These are phyloP conservation scores for Laterallus jamaicensis DNA, from an alignment of 2,113 vertebrate genomes.

Conservation along the genomic window DNA sequence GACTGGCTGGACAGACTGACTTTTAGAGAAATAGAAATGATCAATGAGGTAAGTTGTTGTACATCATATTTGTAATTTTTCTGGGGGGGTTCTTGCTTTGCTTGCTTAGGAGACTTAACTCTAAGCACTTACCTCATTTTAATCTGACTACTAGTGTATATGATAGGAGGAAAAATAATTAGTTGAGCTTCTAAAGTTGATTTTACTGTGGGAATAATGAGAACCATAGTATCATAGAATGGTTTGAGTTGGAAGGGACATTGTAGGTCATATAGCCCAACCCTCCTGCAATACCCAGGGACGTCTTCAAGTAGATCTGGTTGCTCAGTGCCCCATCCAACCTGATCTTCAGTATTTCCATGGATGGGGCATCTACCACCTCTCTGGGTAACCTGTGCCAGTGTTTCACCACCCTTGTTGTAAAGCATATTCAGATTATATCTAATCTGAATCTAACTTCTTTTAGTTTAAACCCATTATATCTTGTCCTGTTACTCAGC, in stretches of 20 bases:
- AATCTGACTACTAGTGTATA: not conserved
- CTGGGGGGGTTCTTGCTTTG: not conserved
- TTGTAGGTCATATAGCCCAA: not conserved
- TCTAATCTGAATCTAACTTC: too few relatives aligned
- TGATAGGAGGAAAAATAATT: not conserved
- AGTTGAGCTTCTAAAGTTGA: not conserved
- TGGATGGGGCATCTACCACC: not conserved
- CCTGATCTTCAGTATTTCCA: not conserved
- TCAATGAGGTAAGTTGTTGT: slow-evolving; percentile 87
- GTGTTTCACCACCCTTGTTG: too few relatives aligned
- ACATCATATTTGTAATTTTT: not conserved
- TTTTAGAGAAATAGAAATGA: slow-evolving; percentile 99
- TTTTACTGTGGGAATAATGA: not conserved
- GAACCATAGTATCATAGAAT: not conserved
- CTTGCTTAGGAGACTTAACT: not conserved
- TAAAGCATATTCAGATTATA: too few relatives aligned
- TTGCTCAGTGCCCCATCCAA: rapidly evolving
- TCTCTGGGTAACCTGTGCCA: too few relatives aligned
- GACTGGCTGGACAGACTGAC: slow-evolving; percentile 98
- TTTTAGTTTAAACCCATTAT: too few relatives aligned
- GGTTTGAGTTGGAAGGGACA: not conserved
- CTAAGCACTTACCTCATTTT: not conserved
- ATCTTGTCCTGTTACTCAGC: too few relatives aligned
- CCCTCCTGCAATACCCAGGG: rapidly evolving
- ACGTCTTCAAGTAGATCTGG: not conserved